Conservation (phyloP, 2,888 invertebrate species). For the Mystacides longicornis region DNA sequence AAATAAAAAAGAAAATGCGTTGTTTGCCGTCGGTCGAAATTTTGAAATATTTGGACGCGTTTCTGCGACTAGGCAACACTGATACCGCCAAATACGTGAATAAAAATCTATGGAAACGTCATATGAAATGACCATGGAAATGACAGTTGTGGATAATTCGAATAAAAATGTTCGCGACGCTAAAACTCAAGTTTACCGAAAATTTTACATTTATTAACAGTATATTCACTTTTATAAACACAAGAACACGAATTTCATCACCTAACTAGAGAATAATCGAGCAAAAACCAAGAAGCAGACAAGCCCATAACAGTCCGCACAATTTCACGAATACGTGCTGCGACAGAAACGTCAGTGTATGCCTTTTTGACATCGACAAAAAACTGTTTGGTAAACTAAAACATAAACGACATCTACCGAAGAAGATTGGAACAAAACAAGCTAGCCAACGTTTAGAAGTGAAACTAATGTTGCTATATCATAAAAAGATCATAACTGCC, state of each 20-base stretch:
- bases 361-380: constrained; percentile 1
- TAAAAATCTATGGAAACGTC: too few relatives aligned
- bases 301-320: constrained; percentile 20
- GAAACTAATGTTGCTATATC: too few relatives aligned
- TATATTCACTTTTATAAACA: not conserved
- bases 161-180: too few relatives aligned
- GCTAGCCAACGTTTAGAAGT: not conserved
- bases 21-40: too few relatives aligned
- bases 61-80: too few relatives aligned
- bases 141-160: too few relatives aligned
- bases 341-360: constrained; percentile 18
- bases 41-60: too few relatives aligned
- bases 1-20: too few relatives aligned
- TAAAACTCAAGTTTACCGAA: not conserved
- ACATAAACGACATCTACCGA: not conserved
- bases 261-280: not conserved
- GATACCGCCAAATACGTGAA: too few relatives aligned
- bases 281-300: constrained; percentile 3
- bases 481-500: too few relatives aligned
- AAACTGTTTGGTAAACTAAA: not conserved
- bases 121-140: too few relatives aligned
- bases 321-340: constrained; percentile 19
- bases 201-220: not conserved
- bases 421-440: not conserved
- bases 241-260: not conserved